Percentiles rank a stretch among this genome's conserved stretches.
Evolutionary conservation across 2,888 invertebrate species (phyloP).

Genomic region (Synergus umbraculus): DNA sequence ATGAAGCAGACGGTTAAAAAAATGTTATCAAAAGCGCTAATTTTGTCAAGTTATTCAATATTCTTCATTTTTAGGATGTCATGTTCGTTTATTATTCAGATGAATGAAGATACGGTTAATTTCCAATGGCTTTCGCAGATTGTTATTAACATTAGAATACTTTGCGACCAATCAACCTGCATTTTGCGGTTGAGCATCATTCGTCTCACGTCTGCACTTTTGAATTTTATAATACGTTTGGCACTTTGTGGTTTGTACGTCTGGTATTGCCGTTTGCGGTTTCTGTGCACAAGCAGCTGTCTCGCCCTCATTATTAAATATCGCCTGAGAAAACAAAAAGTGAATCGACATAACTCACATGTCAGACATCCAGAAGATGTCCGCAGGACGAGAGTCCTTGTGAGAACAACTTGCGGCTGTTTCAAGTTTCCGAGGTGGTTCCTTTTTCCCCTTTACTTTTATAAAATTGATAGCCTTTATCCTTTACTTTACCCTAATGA

Average conservation of each 20-base stretch:
- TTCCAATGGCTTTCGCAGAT: background rate
- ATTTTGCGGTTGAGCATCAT: slow-evolving; percentile 1
- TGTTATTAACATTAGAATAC: background rate
- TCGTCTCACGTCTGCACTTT: slow-evolving; percentile 12
- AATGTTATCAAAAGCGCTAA: too few relatives aligned
- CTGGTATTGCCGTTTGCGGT: slow-evolving; percentile 29
- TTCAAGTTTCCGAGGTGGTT: background rate
- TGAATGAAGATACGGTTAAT: background rate
- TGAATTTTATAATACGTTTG: slow-evolving; percentile 19
- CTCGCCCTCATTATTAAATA: slow-evolving; percentile 29
- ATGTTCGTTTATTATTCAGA: background rate
- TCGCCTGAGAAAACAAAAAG: slow-evolving; percentile 18
- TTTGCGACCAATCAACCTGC: background rate
- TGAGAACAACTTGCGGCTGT: background rate
- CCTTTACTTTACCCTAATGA: too few relatives aligned
- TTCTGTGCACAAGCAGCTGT: slow-evolving; percentile 31
- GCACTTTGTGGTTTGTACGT: slow-evolving; percentile 21
- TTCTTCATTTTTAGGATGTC: too few relatives aligned
- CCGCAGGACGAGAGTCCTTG: background rate
- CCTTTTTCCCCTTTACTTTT: too few relatives aligned
- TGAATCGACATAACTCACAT: background rate
- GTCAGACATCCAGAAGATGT: background rate
- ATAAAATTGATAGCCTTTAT: too few relatives aligned
- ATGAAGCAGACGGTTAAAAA: too few relatives aligned
- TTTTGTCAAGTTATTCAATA: too few relatives aligned